These are phyloP conservation scores for Chromobotia macracanthus DNA, from an alignment of 2,797 vertebrate species.

Conservation along the genomic window DNA sequence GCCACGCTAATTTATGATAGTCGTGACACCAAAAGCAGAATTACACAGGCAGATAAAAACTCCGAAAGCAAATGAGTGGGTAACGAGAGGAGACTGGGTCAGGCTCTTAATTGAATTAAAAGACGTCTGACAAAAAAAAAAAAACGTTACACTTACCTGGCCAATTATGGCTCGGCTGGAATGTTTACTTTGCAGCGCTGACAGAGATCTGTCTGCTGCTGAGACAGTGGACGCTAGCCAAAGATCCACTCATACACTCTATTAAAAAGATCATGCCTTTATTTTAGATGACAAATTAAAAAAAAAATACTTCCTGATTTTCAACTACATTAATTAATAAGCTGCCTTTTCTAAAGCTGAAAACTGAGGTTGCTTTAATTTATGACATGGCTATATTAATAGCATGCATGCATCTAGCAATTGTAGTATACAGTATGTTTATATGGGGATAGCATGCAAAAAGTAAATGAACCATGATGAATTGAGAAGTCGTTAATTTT, in stretches of 20 bases:
- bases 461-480: too few species aligned
- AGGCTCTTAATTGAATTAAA: slow-evolving; percentile 99
- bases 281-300: slow-evolving; percentile 58
- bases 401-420: not conserved
- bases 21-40: slow-evolving; percentile 80
- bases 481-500: too few species aligned
- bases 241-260: slow-evolving; percentile 71
- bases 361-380: slow-evolving; percentile 29
- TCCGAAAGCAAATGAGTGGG: slow-evolving; percentile 88
- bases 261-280: slow-evolving; percentile 53
- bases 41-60: slow-evolving; percentile 84
- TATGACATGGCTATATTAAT: slow-evolving; percentile 51
- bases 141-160: slow-evolving; percentile 84
- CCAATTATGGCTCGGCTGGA: slow-evolving; percentile 86
- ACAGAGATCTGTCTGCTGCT: slow-evolving; percentile 69
- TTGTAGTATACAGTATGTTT: not conserved
- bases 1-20: slow-evolving; percentile 79
- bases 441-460: too few species aligned
- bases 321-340: slow-evolving; percentile 60
- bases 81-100: slow-evolving; percentile 89
- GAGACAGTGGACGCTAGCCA: slow-evolving; percentile 85
- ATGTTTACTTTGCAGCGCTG: slow-evolving; percentile 86
- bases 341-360: slow-evolving; percentile 13
- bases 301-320: slow-evolving; percentile 61
- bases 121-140: slow-evolving; percentile 80